Conservation (phyloP, 1,140 invertebrate species). For the Drosophila lini region DNA sequence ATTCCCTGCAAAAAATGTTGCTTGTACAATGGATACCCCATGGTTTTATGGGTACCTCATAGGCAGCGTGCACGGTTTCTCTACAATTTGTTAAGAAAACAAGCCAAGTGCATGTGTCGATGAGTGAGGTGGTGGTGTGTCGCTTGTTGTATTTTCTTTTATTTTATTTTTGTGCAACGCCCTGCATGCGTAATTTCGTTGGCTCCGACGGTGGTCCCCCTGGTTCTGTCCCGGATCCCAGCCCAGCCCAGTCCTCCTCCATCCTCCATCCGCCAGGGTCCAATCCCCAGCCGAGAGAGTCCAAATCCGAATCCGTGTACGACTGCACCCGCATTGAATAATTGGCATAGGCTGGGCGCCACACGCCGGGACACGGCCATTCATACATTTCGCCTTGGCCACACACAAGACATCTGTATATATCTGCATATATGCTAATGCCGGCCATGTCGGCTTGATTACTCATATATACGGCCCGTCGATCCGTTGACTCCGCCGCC, state of each 20-base stretch:
- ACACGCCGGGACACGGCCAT: slow-evolving; percentile 61
- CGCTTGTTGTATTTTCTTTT: slow-evolving; percentile 9
- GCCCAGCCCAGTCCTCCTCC: background rate
- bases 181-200: slow-evolving; percentile 75
- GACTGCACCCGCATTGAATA: slow-evolving; percentile 80
- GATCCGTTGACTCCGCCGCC: slow-evolving; percentile 23
- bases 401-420: slow-evolving; percentile 38
- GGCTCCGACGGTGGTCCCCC: slow-evolving; percentile 62
- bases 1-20: background rate
- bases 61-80: slow-evolving; percentile 9
- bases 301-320: slow-evolving; percentile 41
- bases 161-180: slow-evolving; percentile 64
- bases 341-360: slow-evolving; percentile 80
- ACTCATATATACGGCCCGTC: slow-evolving; percentile 59
- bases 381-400: slow-evolving; percentile 36
- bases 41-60: slow-evolving; percentile 2
- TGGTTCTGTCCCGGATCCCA: slow-evolving; percentile 18
- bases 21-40: background rate
- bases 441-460: slow-evolving; percentile 75
- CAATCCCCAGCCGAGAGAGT: slow-evolving; percentile 14
- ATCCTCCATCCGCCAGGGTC: background rate
- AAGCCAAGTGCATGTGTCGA: slow-evolving; percentile 62
- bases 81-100: slow-evolving; percentile 69
- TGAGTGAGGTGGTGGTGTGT: slow-evolving; percentile 27
- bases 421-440: slow-evolving; percentile 75